phyloP scores from a whole-genome alignment of 2,113 vertebrate genomes.

The Hiodon alosoides region DNA sequence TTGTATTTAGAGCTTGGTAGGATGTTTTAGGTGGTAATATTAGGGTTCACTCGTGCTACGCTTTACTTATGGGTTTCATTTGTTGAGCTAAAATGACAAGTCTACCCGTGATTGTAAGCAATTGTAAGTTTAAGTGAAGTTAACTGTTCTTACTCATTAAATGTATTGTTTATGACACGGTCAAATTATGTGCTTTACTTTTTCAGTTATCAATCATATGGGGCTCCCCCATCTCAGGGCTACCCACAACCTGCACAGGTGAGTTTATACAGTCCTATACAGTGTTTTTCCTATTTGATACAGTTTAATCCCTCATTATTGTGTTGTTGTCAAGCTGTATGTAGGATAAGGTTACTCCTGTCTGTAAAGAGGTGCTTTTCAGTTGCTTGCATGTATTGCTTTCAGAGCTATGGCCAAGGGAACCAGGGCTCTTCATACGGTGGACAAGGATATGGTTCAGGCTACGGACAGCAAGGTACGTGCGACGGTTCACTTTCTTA shows the following conservation, averaged over 20 bases:
- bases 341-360: no score
- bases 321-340: no score
- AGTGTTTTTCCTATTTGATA: no score
- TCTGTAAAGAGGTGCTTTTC: not conserved
- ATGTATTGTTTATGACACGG: not conserved
- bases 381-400: not conserved
- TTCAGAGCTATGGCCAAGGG: conserved; percentile 64
- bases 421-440: conserved; percentile 51
- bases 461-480: conserved; percentile 59
- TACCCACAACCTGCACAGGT: conserved; percentile 79
- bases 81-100: not conserved
- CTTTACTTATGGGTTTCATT: not conserved
- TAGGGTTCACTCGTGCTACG: not conserved
- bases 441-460: conserved; percentile 53
- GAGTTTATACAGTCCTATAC: conserved; percentile 24
- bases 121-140: no score
- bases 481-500: not conserved
- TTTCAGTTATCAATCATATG: conserved; percentile 75
- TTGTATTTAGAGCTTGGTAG: no score
- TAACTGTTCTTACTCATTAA: not conserved
- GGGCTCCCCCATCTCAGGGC: conserved; percentile 59
- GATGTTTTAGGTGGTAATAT: not conserved
- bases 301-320: no score
- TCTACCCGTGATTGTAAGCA: no score
- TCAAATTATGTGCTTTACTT: conserved; percentile 22